phyloP scores from a whole-genome alignment of 2,113 vertebrate species.

The Chlorodrepanis virens region DNA sequence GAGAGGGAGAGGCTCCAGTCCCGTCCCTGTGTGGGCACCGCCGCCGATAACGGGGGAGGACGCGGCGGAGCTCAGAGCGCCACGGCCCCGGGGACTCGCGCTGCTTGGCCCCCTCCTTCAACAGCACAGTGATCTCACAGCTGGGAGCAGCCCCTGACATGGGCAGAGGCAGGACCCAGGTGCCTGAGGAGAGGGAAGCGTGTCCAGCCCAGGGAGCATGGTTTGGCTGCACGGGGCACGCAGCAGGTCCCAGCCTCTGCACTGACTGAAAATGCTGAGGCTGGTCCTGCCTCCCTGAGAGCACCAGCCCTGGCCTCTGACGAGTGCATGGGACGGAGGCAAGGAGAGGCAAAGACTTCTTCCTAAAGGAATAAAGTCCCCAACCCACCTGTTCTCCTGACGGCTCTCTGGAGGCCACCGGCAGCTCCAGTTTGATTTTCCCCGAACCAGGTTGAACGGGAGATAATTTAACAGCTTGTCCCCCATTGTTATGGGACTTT shows the following conservation, averaged over 20 bases:
- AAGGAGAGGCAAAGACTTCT: not conserved
- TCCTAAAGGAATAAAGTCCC: not conserved
- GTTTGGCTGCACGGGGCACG: not conserved
- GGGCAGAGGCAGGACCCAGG: not conserved
- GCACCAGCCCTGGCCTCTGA: not conserved
- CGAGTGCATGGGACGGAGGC: rapidly evolving
- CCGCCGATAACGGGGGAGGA: not conserved
- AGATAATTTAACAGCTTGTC: not conserved
- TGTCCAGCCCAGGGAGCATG: rapidly evolving
- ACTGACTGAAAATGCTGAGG: not conserved
- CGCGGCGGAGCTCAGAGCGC: not conserved
- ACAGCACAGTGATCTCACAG: rapidly evolving
- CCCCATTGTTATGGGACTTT: not conserved
- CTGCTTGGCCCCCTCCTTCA: not conserved
- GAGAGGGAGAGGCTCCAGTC: conserved; percentile 19
- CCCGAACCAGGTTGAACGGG: not conserved
- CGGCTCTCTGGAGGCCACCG: not conserved
- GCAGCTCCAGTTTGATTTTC: not conserved
- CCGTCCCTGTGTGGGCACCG: not conserved
- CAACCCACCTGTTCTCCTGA: rapidly evolving
- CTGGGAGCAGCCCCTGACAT: not conserved
- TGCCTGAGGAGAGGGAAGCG: rapidly evolving
- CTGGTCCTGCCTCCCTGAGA: not conserved
- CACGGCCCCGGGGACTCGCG: not conserved
- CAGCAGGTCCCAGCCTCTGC: rapidly evolving